phyloP scores from a whole-genome alignment of 2,888 invertebrate genomes.

The Eubasilissa splendida region DNA sequence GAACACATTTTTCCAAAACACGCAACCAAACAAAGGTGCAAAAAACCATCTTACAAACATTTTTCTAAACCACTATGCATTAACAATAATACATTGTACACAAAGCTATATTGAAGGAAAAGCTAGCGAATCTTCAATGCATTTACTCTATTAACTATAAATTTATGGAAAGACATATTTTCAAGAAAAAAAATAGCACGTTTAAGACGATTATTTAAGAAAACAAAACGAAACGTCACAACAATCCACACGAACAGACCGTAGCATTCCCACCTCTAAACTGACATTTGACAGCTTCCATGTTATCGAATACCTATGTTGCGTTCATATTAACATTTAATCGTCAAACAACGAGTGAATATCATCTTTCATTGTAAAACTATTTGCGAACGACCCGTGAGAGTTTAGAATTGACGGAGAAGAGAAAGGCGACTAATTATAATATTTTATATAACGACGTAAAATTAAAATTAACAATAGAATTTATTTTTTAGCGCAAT shows the following conservation, averaged over 20 bases:
- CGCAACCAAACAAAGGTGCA: constrained; percentile 41
- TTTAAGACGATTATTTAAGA: constrained; percentile 29
- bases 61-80: constrained; percentile 31
- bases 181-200: constrained; percentile 23
- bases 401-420: no score
- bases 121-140: constrained; percentile 50
- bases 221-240: constrained; percentile 49
- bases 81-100: constrained; percentile 47
- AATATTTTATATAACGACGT: no score
- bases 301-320: constrained; percentile 22
- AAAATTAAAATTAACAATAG: no score
- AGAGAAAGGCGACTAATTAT: no score
- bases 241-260: constrained; percentile 44
- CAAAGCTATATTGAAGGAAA: constrained; percentile 37
- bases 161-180: constrained; percentile 44
- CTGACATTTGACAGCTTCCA: constrained; percentile 55
- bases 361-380: no score
- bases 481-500: no score
- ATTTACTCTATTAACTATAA: constrained; percentile 43
- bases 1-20: constrained; percentile 53
- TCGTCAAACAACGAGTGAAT: no score
- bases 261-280: constrained; percentile 48
- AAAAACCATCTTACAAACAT: constrained; percentile 51
- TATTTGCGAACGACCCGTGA: no score
- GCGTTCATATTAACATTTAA: no score